Evolutionary conservation across 2,113 vertebrate genomes (phyloP), one percentile per base, ranked within the genome.

Genomic region (Puntigrus tetrazona): DNA sequence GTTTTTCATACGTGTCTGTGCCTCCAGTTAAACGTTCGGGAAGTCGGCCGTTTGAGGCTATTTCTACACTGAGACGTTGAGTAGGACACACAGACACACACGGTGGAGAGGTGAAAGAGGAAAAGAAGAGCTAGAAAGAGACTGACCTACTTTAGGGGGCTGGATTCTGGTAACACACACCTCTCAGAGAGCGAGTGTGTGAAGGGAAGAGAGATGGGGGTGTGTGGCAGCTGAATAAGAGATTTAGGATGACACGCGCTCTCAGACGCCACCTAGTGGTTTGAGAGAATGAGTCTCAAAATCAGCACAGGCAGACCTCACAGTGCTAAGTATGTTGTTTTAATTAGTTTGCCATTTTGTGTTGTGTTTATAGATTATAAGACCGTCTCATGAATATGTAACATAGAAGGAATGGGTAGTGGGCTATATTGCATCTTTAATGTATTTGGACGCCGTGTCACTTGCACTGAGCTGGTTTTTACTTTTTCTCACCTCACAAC

Each of bases 111-210:
- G 57, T 80, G 41, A 65, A 80, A 47, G 25, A 65, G 38, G n/a
- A 47, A 55, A 45, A 70, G 59, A 80, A 80, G 79, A 81, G 79
- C 79, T 70, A 16, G 27, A 81, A 34, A 78, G 79, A 55, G 79
- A 50, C 63, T 81, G 79, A 81, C 63, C 79, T 81, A 81, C 61
- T 69, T 81, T 70, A 80, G 29, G 79, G 79, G 79, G 29, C 63
- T 81, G 79, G 79, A 70, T 81, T 55, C 79, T 81, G 29, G 16
- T 80, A 80, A 45, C 59, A 65, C 78, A 79, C 78, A 63, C 41
- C 78, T 81, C 61, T 81, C 57, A 61, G 65, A 59, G 69, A 75
- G 36, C 1, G 18, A 27, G 34, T 57, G n/a, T 57, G n/a, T 59
- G 50, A 83, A 43, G 69, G 38, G 38, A 63, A 63, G 41, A 65